A percentile compares a stretch with the other conserved stretches of the same genome.
phyloP scores from a whole-genome alignment of 1,140 invertebrate species.

The Drosophila setifemur region DNA sequence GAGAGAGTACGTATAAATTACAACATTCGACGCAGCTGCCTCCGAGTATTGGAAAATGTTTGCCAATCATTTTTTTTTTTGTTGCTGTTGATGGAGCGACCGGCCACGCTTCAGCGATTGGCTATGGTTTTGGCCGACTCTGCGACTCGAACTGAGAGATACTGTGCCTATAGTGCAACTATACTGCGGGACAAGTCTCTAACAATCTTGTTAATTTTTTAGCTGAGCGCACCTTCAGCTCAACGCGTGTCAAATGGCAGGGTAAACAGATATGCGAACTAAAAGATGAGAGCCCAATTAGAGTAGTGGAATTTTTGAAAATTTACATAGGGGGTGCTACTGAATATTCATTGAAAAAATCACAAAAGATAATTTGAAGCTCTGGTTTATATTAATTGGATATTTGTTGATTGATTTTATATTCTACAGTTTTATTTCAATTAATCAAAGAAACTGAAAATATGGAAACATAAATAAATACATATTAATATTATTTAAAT shows the following conservation, averaged over 20 bases:
- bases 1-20: conserved; percentile 48
- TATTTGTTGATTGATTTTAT: too few relatives aligned
- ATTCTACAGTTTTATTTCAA: too few relatives aligned
- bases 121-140: conserved; percentile 39
- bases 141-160: conserved; percentile 14
- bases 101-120: conserved; percentile 71
- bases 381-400: too few relatives aligned
- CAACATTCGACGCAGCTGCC: conserved; percentile 42
- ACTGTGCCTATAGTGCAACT: background rate
- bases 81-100: conserved; percentile 55
- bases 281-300: conserved; percentile 6
- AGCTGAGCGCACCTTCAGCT: background rate
- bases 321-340: background rate
- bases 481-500: too few relatives aligned
- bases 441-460: too few relatives aligned
- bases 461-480: too few relatives aligned
- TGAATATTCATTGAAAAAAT: too few relatives aligned
- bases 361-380: too few relatives aligned
- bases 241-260: conserved; percentile 37
- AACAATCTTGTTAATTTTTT: conserved; percentile 29
- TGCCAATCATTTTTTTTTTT: conserved; percentile 71
- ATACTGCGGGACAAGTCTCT: conserved; percentile 28
- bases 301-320: background rate
- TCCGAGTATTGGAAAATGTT: conserved; percentile 60
- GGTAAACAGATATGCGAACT: conserved; percentile 16